Conservation (phyloP, 2,113 vertebrate species). For the Ariopsis seemanni region DNA sequence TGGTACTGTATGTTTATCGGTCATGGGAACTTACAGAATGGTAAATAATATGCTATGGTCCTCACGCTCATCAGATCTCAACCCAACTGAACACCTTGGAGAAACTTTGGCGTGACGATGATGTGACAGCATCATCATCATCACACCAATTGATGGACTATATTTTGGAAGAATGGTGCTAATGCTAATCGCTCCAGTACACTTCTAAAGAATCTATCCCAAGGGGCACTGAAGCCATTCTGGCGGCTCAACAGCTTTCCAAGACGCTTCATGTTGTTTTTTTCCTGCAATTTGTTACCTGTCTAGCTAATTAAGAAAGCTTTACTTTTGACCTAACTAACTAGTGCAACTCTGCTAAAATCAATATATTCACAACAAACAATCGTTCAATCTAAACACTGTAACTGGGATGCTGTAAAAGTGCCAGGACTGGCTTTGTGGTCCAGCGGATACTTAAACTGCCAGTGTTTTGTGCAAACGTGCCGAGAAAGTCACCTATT, state of each 20-base stretch:
- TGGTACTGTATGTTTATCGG: too few relatives aligned
- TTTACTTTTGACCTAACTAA: not conserved
- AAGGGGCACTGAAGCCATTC: not conserved
- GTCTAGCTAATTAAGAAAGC: not conserved
- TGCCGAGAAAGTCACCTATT: slow-evolving; percentile 9
- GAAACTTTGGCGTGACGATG: not conserved
- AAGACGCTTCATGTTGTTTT: not conserved
- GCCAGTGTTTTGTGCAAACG: slow-evolving; percentile 25
- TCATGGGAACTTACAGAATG: too few relatives aligned
- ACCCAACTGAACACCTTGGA: not conserved
- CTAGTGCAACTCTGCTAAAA: slow-evolving; percentile 15
- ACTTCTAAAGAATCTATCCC: not conserved
- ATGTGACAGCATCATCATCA: not conserved
- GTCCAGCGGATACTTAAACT: not conserved
- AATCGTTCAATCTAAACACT: not conserved
- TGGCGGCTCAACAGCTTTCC: not conserved
- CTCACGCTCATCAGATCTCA: not conserved
- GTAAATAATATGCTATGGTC: not conserved
- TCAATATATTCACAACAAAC: not conserved
- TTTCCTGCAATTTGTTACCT: not conserved
- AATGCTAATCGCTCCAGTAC: not conserved
- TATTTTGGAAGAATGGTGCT: not conserved
- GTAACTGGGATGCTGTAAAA: not conserved
- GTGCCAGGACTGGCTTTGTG: not conserved
- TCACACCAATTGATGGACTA: not conserved